These are phyloP conservation scores for Cephalotes varians DNA, from an alignment of 2,888 invertebrate genomes.

Conservation along the genomic window DNA sequence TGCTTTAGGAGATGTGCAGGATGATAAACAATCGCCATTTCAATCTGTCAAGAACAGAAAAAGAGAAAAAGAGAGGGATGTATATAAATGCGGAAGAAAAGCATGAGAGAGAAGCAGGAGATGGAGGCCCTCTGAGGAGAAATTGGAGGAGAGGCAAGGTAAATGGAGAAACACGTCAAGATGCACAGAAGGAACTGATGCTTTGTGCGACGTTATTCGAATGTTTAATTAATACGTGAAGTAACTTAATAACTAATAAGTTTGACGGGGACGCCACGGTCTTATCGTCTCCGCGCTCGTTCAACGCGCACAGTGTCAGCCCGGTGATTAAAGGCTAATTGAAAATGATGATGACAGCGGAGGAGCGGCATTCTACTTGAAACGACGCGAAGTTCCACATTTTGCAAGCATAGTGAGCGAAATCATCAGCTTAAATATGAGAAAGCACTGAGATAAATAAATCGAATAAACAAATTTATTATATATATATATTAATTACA, in stretches of 20 bases:
- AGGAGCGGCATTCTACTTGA: constrained; percentile 77
- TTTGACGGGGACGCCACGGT: constrained; percentile 57
- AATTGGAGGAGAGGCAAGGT: constrained; percentile 54
- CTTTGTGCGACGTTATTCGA: constrained; percentile 76
- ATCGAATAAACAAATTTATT: not conserved
- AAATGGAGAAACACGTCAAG: constrained; percentile 68
- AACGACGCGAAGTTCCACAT: constrained; percentile 78
- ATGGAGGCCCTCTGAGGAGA: not conserved
- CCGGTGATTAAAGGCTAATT: constrained; percentile 82
- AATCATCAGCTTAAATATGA: constrained; percentile 16
- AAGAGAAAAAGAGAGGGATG: constrained; percentile 47
- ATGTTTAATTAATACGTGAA: constrained; percentile 82
- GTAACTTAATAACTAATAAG: constrained; percentile 82
- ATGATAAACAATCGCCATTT: constrained; percentile 72
- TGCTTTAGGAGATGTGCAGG: constrained; percentile 47
- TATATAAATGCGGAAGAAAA: constrained; percentile 12
- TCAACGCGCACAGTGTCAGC: constrained; percentile 74
- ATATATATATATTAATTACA: too few relatives aligned
- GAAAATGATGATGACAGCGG: constrained; percentile 82
- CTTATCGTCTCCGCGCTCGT: constrained; percentile 34
- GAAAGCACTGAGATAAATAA: not conserved
- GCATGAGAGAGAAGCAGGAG: constrained; percentile 25
- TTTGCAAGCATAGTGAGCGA: constrained; percentile 26
- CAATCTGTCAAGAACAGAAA: constrained; percentile 60
- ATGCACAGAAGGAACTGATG: constrained; percentile 52